phyloP scores from a whole-genome alignment of 2,113 vertebrate species.

The Megaceryle maxima region DNA sequence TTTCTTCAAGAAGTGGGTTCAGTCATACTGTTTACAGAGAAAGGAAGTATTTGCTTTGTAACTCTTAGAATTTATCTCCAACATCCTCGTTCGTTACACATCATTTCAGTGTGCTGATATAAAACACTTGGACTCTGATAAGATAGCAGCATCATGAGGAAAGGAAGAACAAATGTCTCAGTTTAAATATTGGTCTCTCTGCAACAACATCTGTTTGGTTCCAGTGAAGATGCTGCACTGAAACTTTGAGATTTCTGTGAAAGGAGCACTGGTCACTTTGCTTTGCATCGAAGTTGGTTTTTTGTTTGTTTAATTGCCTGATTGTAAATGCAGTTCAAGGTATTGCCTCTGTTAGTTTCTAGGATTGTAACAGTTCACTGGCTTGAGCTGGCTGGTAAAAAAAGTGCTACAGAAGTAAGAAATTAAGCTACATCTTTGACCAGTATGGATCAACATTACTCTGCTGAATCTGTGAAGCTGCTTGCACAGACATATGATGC shows the following conservation, averaged over 20 bases:
- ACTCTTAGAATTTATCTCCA: slow-evolving; percentile 71
- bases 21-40: slow-evolving; percentile 83
- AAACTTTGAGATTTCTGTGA: neutral
- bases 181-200: slow-evolving; percentile 62
- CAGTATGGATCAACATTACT: neutral
- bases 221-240: slow-evolving; percentile 31
- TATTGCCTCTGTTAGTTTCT: neutral
- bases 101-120: slow-evolving; percentile 69
- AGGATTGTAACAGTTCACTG: neutral
- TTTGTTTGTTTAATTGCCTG: neutral
- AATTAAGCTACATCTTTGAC: neutral
- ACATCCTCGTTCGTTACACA: slow-evolving; percentile 67
- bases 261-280: neutral
- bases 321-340: neutral
- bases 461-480: neutral
- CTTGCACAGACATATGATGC: neutral
- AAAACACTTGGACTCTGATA: slow-evolving; percentile 67
- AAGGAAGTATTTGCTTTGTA: slow-evolving; percentile 75
- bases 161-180: slow-evolving; percentile 70
- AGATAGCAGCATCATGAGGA: slow-evolving; percentile 59
- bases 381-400: neutral
- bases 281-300: neutral
- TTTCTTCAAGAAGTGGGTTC: slow-evolving; percentile 83
- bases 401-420: neutral
- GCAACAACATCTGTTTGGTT: slow-evolving; percentile 30